Base-by-base conservation (phyloP, 1,140 invertebrate species). In the Homarus americanus region DNA sequence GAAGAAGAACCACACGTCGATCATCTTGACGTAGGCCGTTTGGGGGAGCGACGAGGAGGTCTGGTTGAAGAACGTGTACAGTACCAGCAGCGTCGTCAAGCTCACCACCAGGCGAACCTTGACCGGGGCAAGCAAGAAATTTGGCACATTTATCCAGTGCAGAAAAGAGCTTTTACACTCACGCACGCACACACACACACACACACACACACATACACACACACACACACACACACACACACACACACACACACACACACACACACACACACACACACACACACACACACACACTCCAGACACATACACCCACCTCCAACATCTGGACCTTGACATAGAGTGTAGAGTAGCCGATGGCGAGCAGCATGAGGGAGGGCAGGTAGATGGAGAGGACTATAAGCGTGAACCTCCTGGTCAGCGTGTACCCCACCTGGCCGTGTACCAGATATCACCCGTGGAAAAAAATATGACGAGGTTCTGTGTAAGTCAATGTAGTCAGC, bases 1-100 rank as follows among this genome's bases (percentile, higher is more conserved):
- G 80, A 72, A 90, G 44, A 90, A 76, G 80, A 90, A 90, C 87
- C 87, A 90, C 15, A 78, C 82, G 38, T 90, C 87, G 38, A 90
- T 76, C 79, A 83, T 75, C 38, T 90, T 83, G 34, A 90, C 78
- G 72, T 83, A 82, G 40, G 79, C 66, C 0, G 80, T 90, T 4
- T 83, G 32, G 0, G 87, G 87, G 1, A 90, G 69, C 9, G 79
- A 84, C 7, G 80, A 83, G 15, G 79, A 83, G 1, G 82, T 72
- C 28, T 90, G 80, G 87, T 41, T 90, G 44, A 90, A 89, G 87
- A 82, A 90, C 4, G 87, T 90, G 36, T 90, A 83, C 34, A 90
- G 72, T 7, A 90, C 87, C 32, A 90, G 79, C 32, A 90, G 66
- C n/a, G 53, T 58, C 53, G 53, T 58, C 53, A 58, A 58, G 17